Base-by-base conservation (phyloP, 2,888 invertebrate species). In the Poecilus cupreus region DNA sequence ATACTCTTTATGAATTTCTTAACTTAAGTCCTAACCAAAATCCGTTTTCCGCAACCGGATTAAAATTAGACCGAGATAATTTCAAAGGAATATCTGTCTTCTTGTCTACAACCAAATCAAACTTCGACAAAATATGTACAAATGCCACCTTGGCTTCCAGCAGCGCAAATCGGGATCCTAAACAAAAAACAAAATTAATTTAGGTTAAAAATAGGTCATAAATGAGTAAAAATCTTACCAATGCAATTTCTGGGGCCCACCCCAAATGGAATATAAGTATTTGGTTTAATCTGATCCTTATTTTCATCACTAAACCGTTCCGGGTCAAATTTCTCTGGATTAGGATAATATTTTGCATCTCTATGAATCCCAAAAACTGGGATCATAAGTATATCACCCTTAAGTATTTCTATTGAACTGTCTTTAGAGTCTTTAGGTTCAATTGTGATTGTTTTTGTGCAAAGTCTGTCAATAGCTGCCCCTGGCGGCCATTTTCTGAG, bases 281-380 rank as follows among this genome's bases (percentile, higher is more conserved):
- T 90, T 0, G 91, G 88, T 0, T 90, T 89, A 68, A 91, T 88
- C 3, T 90, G 88, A 16, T 88, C 88, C 84, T 90, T 91, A 83
- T 90, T 91, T 16, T 91, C 91, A 0, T 89, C 89, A 83, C 89
- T 89, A 84, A 92, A 92, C 78, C 92, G 87, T 82, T 91, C 91
- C 0, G 91, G 91, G 49, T 88, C 88, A 83, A 91, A 91, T 70
- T 88, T 87, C 0, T 90, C 85, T 0, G 93, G 92, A 22, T 92
- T 89, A 0, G 91, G 91, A 83, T 91, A 93, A 83, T 89, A 88
- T n/a, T 91, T 87, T 0, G 91, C 89, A 84, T 93, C 92, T 87
- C 90, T 90, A 77, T 92, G 92, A 4, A 92, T 85, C 0, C 90
- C 91, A 76, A 89, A 89, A 3, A 90, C 85, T 0, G 91, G 90